A percentile compares a stretch with the other conserved stretches of the same genome.
Conservation (phyloP, 2,888 invertebrate genomes). For the Spodoptera picta region DNA sequence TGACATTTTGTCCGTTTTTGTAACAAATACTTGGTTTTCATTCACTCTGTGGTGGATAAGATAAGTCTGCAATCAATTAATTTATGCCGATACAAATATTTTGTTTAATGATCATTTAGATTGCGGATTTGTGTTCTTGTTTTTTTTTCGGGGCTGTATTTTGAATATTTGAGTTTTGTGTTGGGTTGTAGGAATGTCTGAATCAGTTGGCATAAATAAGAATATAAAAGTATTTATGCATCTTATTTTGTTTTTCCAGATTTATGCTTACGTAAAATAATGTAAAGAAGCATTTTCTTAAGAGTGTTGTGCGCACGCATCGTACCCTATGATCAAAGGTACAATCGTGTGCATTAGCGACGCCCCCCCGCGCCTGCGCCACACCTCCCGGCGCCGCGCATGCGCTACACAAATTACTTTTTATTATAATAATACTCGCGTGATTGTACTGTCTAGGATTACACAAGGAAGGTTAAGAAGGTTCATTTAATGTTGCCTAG, state of each 20-base stretch:
- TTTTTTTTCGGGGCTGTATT: neutral
- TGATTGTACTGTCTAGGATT: constrained; percentile 34
- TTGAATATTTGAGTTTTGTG: neutral
- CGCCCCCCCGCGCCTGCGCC: constrained; percentile 47
- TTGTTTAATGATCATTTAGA: constrained; percentile 35
- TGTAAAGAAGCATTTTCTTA: constrained; percentile 23
- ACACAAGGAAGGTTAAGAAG: constrained; percentile 16
- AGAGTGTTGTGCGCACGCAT: constrained; percentile 53
- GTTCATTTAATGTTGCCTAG: neutral
- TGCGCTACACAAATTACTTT: constrained; percentile 60
- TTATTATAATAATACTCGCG: constrained; percentile 60
- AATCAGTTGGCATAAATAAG: no score
- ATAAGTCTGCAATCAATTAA: constrained; percentile 64
- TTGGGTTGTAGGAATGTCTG: no score
- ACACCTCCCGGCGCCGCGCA: constrained; percentile 53
- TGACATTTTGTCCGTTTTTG: constrained; percentile 69
- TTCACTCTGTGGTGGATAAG: constrained; percentile 55
- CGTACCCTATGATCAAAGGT: constrained; percentile 64
- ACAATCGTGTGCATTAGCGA: constrained; percentile 68
- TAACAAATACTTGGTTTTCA: constrained; percentile 50
- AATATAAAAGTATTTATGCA: no score
- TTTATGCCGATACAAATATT: constrained; percentile 45
- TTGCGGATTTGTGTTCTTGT: constrained; percentile 29
- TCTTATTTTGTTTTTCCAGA: no score
- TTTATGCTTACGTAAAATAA: neutral